Percentiles rank a stretch among this genome's conserved stretches.
These are phyloP conservation scores for Heteromormyrus szaboi DNA, from an alignment of 2,797 vertebrate species.

Conservation along the genomic window DNA sequence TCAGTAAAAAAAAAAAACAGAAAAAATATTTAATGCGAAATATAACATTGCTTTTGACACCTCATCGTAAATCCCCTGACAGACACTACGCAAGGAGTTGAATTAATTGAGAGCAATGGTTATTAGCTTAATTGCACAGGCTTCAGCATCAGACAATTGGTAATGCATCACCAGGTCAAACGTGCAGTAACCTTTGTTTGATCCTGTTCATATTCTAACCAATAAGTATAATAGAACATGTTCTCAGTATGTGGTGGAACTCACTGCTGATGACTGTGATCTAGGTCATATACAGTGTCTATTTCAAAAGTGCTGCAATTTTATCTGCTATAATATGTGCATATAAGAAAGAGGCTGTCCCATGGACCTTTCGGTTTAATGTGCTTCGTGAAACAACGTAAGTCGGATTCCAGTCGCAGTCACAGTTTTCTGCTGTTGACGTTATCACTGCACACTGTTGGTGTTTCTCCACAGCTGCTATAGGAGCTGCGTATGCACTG, in stretches of 20 bases:
- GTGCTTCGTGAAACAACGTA: background rate
- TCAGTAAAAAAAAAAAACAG: background rate
- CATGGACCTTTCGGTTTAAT: background rate
- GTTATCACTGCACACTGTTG: background rate
- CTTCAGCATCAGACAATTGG: background rate
- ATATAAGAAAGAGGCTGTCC: background rate
- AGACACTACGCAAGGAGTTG: background rate
- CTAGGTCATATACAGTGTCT: background rate
- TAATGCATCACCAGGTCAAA: background rate
- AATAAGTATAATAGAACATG: background rate
- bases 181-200: background rate
- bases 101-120: background rate
- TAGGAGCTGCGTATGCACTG: background rate
- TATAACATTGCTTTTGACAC: slow-evolving; percentile 3
- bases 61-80: background rate
- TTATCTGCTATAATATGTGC: background rate
- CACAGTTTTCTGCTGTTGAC: background rate
- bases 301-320: background rate
- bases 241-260: background rate
- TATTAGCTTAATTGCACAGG: background rate
- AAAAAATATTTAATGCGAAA: background rate
- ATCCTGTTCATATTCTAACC: background rate
- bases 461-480: background rate
- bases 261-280: background rate
- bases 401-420: background rate